phyloP scores from a whole-genome alignment of 2,888 invertebrate genomes.

The Subacronicta megacephala region DNA sequence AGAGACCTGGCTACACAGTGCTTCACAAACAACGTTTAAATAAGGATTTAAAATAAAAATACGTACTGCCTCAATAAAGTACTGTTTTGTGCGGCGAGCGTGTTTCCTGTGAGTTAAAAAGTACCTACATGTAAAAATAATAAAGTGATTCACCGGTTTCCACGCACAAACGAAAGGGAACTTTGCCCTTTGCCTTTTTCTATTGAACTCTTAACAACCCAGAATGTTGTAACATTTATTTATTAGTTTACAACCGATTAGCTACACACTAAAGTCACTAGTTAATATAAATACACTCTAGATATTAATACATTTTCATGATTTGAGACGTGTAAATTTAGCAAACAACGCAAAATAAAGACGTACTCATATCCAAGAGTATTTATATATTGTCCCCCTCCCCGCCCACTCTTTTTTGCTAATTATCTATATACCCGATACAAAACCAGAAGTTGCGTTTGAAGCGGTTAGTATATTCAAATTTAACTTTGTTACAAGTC shows the following conservation, averaged over 20 bases:
- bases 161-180: conserved; percentile 40
- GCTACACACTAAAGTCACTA: not conserved
- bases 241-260: conserved; percentile 3
- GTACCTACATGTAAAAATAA: conserved; percentile 43
- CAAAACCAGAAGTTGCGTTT: conserved; percentile 12
- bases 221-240: conserved; percentile 15
- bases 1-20: conserved; percentile 1
- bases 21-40: conserved; percentile 30
- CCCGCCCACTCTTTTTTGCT: conserved; percentile 33
- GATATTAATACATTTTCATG: not conserved
- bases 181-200: conserved; percentile 37
- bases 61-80: conserved; percentile 17
- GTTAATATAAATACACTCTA: not conserved
- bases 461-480: too few relatives aligned
- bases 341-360: conserved; percentile 44
- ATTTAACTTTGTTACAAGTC: not conserved
- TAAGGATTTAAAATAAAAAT: conserved; percentile 37
- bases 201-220: conserved; percentile 22
- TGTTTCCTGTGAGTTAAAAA: conserved; percentile 55
- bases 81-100: conserved; percentile 42
- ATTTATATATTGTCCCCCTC: conserved; percentile 20
- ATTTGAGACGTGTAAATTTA: conserved; percentile 33
- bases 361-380: conserved; percentile 27
- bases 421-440: conserved; percentile 46
- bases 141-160: conserved; percentile 49